Conservation (phyloP, 1,140 invertebrate genomes). For the Sycophaga agraensis region DNA sequence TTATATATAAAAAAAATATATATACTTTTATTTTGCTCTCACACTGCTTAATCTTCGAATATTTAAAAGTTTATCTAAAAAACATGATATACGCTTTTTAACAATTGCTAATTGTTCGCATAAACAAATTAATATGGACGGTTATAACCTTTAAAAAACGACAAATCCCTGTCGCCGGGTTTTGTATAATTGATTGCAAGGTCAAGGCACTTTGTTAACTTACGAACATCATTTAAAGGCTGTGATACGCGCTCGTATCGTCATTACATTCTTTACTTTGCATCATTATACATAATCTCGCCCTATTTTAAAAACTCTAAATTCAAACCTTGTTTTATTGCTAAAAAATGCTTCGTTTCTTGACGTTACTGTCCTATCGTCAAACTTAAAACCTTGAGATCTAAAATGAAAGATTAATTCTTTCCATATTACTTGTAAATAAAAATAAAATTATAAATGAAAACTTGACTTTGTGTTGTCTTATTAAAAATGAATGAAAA, state of each 20-base stretch:
- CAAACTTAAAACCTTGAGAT: constrained; percentile 26
- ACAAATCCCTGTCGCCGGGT: constrained; percentile 30
- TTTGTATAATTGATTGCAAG: constrained; percentile 39
- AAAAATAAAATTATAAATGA: constrained; percentile 12
- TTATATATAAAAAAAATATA: constrained; percentile 49
- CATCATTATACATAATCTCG: constrained; percentile 9
- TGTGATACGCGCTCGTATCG: constrained; percentile 3
- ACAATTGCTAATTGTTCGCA: constrained; percentile 45
- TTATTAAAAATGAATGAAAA: constrained; percentile 9
- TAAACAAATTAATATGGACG: constrained; percentile 53
- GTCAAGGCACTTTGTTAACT: constrained; percentile 42
- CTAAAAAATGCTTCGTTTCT: constrained; percentile 32
- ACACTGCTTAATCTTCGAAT: constrained; percentile 33
- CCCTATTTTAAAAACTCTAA: constrained; percentile 17
- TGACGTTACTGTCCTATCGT: constrained; percentile 26
- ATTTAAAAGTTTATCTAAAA: constrained; percentile 39
- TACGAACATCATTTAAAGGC: constrained; percentile 28
- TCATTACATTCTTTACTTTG: constrained; percentile 2
- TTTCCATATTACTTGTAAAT: not conserved
- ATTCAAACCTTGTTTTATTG: constrained; percentile 25
- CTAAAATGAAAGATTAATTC: constrained; percentile 19
- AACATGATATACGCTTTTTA: constrained; percentile 39
- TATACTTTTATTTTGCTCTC: constrained; percentile 29
- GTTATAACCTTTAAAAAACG: constrained; percentile 49
- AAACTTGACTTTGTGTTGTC: not conserved